phyloP scores from a whole-genome alignment of 2,888 invertebrate species.

The Ophion costatus region DNA sequence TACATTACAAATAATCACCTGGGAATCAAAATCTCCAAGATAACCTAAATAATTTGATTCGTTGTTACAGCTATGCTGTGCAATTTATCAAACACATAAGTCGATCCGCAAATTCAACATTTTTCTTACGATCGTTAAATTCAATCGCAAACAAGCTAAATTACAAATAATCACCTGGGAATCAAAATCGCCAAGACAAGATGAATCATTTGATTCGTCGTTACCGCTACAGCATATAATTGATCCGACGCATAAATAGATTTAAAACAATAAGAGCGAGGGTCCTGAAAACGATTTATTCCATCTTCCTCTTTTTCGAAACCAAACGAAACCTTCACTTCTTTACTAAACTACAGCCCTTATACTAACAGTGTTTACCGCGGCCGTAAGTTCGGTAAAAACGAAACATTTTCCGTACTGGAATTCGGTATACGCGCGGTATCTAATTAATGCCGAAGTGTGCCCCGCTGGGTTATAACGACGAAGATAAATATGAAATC shows the following conservation, averaged over 20 bases:
- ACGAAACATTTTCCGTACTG: background rate
- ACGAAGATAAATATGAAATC: constrained; percentile 62
- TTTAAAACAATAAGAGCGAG: background rate
- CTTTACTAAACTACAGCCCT: background rate
- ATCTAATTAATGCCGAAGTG: constrained; percentile 46
- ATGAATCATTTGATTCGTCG: no score
- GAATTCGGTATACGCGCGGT: constrained; percentile 17
- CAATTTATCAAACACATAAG: no score
- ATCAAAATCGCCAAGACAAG: no score
- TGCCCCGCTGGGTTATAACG: constrained; percentile 28
- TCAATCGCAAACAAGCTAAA: no score
- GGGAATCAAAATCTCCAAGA: no score
- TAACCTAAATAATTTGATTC: no score
- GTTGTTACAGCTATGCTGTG: no score
- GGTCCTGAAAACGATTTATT: background rate
- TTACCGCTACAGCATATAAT: background rate
- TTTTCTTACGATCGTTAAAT: no score
- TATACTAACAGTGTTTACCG: background rate
- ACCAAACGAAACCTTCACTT: background rate
- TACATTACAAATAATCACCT: no score
- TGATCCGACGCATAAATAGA: background rate
- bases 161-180: no score
- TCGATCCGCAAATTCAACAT: no score
- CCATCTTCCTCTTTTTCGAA: background rate
- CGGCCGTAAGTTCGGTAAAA: background rate